Evolutionary conservation across 2,113 vertebrate species (phyloP).

Genomic region (Oceanodroma tethys): DNA sequence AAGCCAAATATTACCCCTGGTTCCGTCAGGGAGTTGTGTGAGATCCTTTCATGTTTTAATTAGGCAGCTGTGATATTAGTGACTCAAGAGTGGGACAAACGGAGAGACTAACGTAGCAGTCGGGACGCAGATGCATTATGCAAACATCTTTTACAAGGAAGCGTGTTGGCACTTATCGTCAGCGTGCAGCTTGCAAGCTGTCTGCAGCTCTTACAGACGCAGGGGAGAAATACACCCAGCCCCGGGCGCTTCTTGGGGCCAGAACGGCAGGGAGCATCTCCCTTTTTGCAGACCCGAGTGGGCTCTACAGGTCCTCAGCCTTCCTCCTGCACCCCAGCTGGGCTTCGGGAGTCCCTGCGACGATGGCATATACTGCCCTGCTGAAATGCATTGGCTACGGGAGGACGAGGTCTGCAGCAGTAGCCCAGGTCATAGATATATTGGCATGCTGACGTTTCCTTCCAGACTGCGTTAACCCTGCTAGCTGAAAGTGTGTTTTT

Average conservation of each 20-base stretch:
- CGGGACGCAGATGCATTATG: neutral
- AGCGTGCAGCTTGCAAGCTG: neutral
- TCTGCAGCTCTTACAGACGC: neutral
- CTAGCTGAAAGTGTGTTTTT: neutral
- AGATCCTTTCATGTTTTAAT: slow-evolving; percentile 58
- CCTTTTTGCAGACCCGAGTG: neutral
- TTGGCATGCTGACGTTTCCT: neutral
- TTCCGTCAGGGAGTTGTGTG: neutral
- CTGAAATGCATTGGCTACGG: accelerated
- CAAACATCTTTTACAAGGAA: neutral
- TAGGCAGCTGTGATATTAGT: slow-evolving; percentile 45
- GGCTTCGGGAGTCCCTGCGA: accelerated
- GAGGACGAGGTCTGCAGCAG: neutral
- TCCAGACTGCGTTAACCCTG: neutral
- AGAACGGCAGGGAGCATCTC: accelerated
- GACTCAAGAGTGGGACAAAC: slow-evolving; percentile 51
- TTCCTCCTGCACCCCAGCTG: neutral
- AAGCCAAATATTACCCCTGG: neutral
- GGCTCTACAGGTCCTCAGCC: neutral
- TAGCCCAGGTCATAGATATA: neutral
- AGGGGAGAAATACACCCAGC: neutral
- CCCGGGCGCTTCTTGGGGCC: neutral
- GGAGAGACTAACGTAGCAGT: neutral
- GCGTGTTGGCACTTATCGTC: neutral
- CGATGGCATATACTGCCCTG: accelerated